Evolutionary conservation across 2,888 invertebrate genomes (phyloP).

Genomic region (Leptinotarsa rubiginosa): DNA sequence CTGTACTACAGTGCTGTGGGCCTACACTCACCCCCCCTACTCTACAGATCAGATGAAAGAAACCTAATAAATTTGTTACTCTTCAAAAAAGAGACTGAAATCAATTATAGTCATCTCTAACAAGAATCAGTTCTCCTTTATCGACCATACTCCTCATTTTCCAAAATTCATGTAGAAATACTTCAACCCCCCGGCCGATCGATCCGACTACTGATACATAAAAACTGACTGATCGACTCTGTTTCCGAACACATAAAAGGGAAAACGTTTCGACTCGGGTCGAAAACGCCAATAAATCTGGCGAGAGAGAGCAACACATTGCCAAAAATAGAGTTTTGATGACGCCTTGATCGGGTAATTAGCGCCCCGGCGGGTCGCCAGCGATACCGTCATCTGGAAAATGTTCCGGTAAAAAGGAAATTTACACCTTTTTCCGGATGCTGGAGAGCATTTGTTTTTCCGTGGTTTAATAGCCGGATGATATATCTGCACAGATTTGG

Average conservation of each 20-base stretch:
- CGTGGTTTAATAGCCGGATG: slow-evolving; percentile 2
- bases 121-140: too few relatives aligned
- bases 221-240: slow-evolving; percentile 1
- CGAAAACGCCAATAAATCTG: background rate
- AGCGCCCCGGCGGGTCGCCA: background rate
- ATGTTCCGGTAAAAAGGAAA: slow-evolving; percentile 2
- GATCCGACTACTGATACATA: background rate
- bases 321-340: slow-evolving; percentile 16
- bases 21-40: too few relatives aligned
- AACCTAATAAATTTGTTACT: too few relatives aligned
- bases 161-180: background rate
- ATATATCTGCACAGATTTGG: slow-evolving; percentile 4
- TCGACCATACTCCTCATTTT: background rate
- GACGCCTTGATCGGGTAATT: slow-evolving; percentile 5
- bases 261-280: background rate
- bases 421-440: slow-evolving; percentile 3
- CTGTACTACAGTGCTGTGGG: too few relatives aligned
- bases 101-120: too few relatives aligned
- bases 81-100: too few relatives aligned
- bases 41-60: too few relatives aligned
- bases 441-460: background rate
- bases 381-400: slow-evolving; percentile 3
- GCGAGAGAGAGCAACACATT: slow-evolving; percentile 11
- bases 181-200: background rate
- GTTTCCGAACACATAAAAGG: background rate